Evolutionary conservation across 2,888 invertebrate species (phyloP).

Genomic region (Tachystola acroxantha): DNA sequence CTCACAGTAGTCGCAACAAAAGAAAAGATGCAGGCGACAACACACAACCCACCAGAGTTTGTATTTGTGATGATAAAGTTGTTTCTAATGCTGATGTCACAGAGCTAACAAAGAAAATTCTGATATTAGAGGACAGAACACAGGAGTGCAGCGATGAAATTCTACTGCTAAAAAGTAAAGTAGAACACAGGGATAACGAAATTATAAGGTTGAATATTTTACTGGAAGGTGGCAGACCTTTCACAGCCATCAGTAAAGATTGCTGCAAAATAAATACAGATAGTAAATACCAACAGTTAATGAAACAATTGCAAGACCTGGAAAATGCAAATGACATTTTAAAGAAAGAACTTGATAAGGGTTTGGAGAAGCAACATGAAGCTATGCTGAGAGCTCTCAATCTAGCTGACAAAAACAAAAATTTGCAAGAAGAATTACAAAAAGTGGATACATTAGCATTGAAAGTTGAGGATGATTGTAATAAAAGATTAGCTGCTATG

Average conservation of each 20-base stretch:
- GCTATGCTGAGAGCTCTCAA: slow-evolving; percentile 87
- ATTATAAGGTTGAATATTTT: slow-evolving; percentile 82
- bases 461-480: slow-evolving; percentile 87
- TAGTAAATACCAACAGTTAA: slow-evolving; percentile 73
- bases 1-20: slow-evolving; percentile 62
- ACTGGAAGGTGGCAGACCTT: slow-evolving; percentile 84
- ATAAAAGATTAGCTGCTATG: slow-evolving; percentile 81
- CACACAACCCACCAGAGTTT: slow-evolving; percentile 29
- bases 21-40: slow-evolving; percentile 44
- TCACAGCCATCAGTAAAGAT: slow-evolving; percentile 80
- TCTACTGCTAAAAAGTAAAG: slow-evolving; percentile 50
- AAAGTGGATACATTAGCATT: slow-evolving; percentile 86
- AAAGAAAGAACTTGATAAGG: slow-evolving; percentile 68
- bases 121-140: slow-evolving; percentile 62
- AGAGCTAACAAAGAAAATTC: slow-evolving; percentile 62
- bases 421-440: slow-evolving; percentile 82
- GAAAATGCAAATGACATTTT: slow-evolving; percentile 77
- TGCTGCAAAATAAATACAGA: slow-evolving; percentile 80
- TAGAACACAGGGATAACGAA: slow-evolving; percentile 82
- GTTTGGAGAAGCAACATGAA: slow-evolving; percentile 85
- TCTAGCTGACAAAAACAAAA: slow-evolving; percentile 85
- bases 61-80: slow-evolving; percentile 44
- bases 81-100: slow-evolving; percentile 45
- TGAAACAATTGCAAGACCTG: slow-evolving; percentile 77
- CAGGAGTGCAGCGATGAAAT: slow-evolving; percentile 57